Evolutionary conservation across 2,797 vertebrate genomes (phyloP).

Genomic region (Paedocypris micromegethes): DNA sequence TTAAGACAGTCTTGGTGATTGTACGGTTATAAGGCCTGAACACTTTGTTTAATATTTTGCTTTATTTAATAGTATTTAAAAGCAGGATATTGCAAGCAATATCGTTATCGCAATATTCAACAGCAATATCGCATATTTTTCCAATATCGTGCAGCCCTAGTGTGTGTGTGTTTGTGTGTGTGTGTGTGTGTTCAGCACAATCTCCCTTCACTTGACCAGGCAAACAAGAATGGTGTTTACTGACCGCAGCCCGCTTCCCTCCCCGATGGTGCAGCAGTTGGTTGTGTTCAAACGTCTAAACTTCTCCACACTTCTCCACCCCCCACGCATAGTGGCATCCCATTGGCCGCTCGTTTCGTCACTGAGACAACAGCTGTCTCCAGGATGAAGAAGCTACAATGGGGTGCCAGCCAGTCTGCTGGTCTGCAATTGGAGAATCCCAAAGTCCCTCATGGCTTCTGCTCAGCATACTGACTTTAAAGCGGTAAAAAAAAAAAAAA

Average conservation of each 20-base stretch:
- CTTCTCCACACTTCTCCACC: slow-evolving; percentile 25
- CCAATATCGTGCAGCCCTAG: too few species aligned
- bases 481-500: slow-evolving; percentile 39
- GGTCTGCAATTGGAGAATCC: slow-evolving; percentile 77
- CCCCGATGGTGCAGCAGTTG: slow-evolving; percentile 50
- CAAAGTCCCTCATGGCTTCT: slow-evolving; percentile 60
- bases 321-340: slow-evolving; percentile 47
- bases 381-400: slow-evolving; percentile 78
- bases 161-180: neutral
- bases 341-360: slow-evolving; percentile 69
- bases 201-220: slow-evolving; percentile 11
- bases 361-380: slow-evolving; percentile 82
- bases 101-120: too few species aligned
- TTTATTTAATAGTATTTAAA: too few species aligned
- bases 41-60: too few species aligned
- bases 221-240: slow-evolving; percentile 73
- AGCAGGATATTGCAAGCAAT: too few species aligned
- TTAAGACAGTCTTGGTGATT: too few species aligned
- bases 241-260: slow-evolving; percentile 68
- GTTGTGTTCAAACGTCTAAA: slow-evolving; percentile 49
- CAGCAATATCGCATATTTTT: too few species aligned
- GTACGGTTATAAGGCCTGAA: too few species aligned
- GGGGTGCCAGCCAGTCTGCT: slow-evolving; percentile 89
- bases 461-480: slow-evolving; percentile 53
- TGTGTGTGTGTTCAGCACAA: slow-evolving; percentile 49